Conservation (phyloP, 2,113 vertebrate genomes). For the Gymnarchus niloticus region DNA sequence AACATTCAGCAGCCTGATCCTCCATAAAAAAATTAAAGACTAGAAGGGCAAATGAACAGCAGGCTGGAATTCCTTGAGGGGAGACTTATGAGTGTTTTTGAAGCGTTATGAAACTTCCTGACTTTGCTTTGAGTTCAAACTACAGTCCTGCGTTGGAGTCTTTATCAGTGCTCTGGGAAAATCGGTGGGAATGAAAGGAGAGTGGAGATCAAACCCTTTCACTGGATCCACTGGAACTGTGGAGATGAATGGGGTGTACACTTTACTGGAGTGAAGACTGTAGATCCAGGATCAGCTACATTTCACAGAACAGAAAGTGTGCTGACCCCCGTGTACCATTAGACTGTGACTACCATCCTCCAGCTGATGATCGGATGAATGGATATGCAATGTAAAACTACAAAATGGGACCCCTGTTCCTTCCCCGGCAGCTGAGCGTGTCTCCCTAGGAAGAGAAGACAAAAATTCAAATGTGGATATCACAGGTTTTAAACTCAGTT, state of each 20-base stretch:
- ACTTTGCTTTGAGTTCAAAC: conserved; percentile 13
- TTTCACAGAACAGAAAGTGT: not conserved
- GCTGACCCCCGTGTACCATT: not conserved
- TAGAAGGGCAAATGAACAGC: not conserved
- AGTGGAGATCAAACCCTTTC: conserved; percentile 16
- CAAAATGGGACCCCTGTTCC: not conserved
- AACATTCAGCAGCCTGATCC: not conserved
- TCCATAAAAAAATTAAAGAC: not conserved
- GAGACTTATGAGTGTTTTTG: not conserved
- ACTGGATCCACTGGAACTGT: not conserved
- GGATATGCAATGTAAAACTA: not conserved
- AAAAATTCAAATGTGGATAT: not conserved
- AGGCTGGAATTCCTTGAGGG: not conserved
- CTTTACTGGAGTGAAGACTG: not conserved
- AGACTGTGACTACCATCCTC: not conserved
- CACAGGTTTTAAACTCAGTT: not conserved
- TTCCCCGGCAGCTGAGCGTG: not conserved
- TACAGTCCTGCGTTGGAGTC: not conserved
- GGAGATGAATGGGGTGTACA: not conserved
- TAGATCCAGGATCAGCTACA: not conserved
- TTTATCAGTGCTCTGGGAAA: not conserved
- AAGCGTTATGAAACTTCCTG: not conserved
- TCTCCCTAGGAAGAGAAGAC: not conserved
- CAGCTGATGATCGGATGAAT: too few species aligned
- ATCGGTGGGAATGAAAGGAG: conserved; percentile 17